Percentiles rank a stretch among this genome's conserved stretches.
phyloP scores from a whole-genome alignment of 1,140 invertebrate genomes.

The Hydropsyche tenuis region DNA sequence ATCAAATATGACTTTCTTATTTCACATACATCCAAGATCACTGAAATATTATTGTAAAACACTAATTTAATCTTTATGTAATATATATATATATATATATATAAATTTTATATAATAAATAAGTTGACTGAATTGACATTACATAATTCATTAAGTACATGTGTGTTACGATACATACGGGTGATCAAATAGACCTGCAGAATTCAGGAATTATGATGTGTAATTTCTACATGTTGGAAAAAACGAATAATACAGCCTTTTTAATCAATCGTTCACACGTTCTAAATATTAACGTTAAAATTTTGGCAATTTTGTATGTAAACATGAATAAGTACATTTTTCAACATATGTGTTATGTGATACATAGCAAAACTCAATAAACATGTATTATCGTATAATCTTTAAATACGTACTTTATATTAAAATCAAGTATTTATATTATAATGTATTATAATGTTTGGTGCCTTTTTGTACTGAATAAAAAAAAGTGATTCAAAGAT shows the following conservation, averaged over 20 bases:
- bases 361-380: too few relatives aligned
- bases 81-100: slow-evolving; percentile 5
- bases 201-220: too few relatives aligned
- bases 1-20: background rate
- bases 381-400: too few relatives aligned
- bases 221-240: too few relatives aligned
- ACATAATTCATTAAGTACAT: slow-evolving; percentile 30
- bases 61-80: slow-evolving; percentile 9
- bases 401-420: too few relatives aligned
- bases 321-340: too few relatives aligned
- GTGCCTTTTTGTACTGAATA: slow-evolving; percentile 21
- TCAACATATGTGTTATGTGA: too few relatives aligned
- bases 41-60: slow-evolving; percentile 11
- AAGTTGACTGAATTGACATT: slow-evolving; percentile 30
- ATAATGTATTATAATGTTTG: slow-evolving; percentile 1
- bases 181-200: background rate
- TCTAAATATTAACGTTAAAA: too few relatives aligned
- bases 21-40: slow-evolving; percentile 21
- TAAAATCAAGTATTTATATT: too few relatives aligned
- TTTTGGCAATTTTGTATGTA: too few relatives aligned
- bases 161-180: background rate
- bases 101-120: slow-evolving; percentile 8
- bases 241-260: too few relatives aligned
- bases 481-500: background rate
- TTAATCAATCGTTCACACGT: too few relatives aligned